Base-by-base conservation (phyloP, 2,797 vertebrate species). In the Chiloscyllium punctatum region DNA sequence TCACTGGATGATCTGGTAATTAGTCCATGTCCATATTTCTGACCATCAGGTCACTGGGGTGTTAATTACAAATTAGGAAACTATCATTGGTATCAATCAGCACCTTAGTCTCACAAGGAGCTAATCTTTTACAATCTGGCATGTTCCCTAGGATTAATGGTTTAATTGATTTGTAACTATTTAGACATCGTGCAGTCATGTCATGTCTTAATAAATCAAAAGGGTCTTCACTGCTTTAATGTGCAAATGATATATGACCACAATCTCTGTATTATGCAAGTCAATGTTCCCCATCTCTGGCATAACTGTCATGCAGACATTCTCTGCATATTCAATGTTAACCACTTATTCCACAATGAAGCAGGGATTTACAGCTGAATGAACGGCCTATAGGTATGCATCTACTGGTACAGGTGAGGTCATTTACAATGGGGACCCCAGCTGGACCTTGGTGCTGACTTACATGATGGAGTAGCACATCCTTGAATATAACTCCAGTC, bases 201-300 rank as follows among this genome's bases (percentile, higher is more conserved):
- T 33, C 30, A 66, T 16, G 33, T 33, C 57, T n/a, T 23, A 91
- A 91, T 91, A 91, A 91, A 91, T 91, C 88, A 91, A 66, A 91
- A n/a, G 13, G 16, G 4, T 4, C 88, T 37, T 91, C 15, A 91
- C 30, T 91, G 88, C 57, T 91, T 57, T 66, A 62, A 66, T 37
- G 53, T 66, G 53, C 33, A 91, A 91, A n/a, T 66, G 33, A 91
- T 37, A 66, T 37, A 18, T 91, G 5, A 33, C 30, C 57, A 23
- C 57, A 66, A 62, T 37, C 30, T 91, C 53, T 91, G 53, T 57
- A 90, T 90, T 90, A 90, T 57, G 88, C 88, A 91, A 91, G 88
- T 91, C 88, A 91, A n/a, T 66, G 88, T 91, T 57, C 88, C 66
- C 88, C n/a, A n/a, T 57, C 15, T 6, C 53, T 21, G 30, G 11